phyloP scores from a whole-genome alignment of 1,140 invertebrate genomes.

The Pteromalus puparum region DNA sequence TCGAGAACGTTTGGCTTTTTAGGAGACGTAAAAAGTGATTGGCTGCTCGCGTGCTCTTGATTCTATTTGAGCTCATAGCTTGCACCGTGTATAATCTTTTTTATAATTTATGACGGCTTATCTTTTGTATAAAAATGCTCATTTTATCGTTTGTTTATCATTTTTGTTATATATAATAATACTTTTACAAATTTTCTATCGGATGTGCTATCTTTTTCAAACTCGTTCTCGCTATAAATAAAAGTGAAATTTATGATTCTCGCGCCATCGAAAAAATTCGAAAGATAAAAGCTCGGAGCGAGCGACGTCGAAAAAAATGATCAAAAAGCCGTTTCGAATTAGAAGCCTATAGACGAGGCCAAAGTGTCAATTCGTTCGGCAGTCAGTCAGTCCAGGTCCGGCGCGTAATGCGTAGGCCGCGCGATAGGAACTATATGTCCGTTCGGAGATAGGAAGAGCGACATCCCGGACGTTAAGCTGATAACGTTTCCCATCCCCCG shows the following conservation, averaged over 20 bases:
- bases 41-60: background rate
- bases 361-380: slow-evolving; percentile 64
- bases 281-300: background rate
- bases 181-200: too few relatives aligned
- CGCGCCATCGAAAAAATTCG: background rate
- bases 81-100: background rate
- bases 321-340: slow-evolving; percentile 42
- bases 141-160: too few relatives aligned
- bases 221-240: background rate
- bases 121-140: too few relatives aligned
- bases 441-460: slow-evolving; percentile 68
- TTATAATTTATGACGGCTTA: background rate
- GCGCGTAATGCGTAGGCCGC: slow-evolving; percentile 62
- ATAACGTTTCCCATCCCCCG: slow-evolving; percentile 69
- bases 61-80: background rate
- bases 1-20: background rate
- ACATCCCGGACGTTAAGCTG: slow-evolving; percentile 72
- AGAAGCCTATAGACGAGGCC: slow-evolving; percentile 43
- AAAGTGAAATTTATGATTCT: background rate
- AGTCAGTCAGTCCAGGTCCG: slow-evolving; percentile 46
- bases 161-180: too few relatives aligned
- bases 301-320: background rate
- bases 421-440: slow-evolving; percentile 66
- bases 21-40: background rate
- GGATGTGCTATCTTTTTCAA: too few relatives aligned